phyloP scores from a whole-genome alignment of 2,888 invertebrate genomes.

The Philonicus albiceps region DNA sequence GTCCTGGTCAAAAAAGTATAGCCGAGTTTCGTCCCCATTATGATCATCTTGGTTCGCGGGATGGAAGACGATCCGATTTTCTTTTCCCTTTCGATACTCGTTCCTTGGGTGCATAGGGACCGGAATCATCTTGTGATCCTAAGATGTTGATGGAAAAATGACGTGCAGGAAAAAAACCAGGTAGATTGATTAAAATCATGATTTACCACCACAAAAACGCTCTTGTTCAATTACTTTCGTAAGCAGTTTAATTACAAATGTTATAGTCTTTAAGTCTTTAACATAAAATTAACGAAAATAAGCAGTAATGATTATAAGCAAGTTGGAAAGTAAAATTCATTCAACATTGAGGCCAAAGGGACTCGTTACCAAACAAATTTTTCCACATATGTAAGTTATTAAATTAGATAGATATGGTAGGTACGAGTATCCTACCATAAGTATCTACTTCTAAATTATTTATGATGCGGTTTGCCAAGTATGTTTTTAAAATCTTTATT shows the following conservation, averaged over 20 bases:
- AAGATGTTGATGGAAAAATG: conserved; percentile 21
- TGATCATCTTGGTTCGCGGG: background rate
- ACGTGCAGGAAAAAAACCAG: conserved; percentile 13
- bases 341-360: too few relatives aligned
- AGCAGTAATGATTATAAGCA: background rate
- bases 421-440: too few relatives aligned
- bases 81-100: conserved; percentile 17
- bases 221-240: background rate
- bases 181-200: conserved; percentile 2
- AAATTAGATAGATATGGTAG: too few relatives aligned
- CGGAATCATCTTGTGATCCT: background rate
- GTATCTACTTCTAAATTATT: too few relatives aligned
- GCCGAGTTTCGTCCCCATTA: background rate
- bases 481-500: too few relatives aligned
- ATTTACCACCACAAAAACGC: background rate
- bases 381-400: too few relatives aligned
- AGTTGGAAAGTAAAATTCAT: too few relatives aligned
- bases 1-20: background rate
- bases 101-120: background rate
- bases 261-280: background rate
- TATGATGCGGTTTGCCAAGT: too few relatives aligned
- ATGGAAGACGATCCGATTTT: conserved; percentile 9
- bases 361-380: too few relatives aligned
- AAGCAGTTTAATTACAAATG: background rate
- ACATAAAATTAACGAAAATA: background rate